Percentiles rank a stretch among this genome's conserved stretches.
Conservation (phyloP, 2,888 invertebrate genomes). For the Stomorhina lunata region DNA sequence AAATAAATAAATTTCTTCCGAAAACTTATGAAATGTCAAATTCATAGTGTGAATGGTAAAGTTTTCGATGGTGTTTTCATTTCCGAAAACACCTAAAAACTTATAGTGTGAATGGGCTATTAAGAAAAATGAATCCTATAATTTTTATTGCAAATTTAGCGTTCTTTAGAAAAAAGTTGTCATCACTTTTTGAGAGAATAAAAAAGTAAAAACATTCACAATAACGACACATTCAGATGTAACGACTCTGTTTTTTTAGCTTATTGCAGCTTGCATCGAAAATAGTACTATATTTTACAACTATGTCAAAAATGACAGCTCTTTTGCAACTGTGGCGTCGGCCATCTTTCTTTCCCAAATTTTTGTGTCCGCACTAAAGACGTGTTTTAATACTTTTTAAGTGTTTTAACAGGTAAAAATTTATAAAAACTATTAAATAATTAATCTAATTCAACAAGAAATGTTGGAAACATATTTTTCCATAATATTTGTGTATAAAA, state of each 20-base stretch:
- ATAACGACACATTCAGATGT: background rate
- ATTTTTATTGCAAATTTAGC: no score
- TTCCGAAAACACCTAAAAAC: no score
- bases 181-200: no score
- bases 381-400: constrained; percentile 79
- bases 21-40: no score
- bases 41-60: no score
- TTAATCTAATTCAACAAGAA: background rate
- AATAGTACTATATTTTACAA: background rate
- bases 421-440: constrained; percentile 48
- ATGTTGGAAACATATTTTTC: background rate
- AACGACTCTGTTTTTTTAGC: constrained; percentile 42
- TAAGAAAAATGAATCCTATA: no score
- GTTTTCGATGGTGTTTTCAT: no score
- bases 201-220: background rate
- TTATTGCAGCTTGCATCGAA: background rate
- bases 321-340: constrained; percentile 68
- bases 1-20: no score
- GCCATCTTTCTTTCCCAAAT: constrained; percentile 78
- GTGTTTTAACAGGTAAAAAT: constrained; percentile 79
- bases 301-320: constrained; percentile 55
- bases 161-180: no score
- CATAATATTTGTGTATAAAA: constrained; percentile 47
- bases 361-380: constrained; percentile 77
- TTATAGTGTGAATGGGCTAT: no score